Evolutionary conservation across 2,888 invertebrate species (phyloP).

Genomic region (Xiphydria camelus): DNA sequence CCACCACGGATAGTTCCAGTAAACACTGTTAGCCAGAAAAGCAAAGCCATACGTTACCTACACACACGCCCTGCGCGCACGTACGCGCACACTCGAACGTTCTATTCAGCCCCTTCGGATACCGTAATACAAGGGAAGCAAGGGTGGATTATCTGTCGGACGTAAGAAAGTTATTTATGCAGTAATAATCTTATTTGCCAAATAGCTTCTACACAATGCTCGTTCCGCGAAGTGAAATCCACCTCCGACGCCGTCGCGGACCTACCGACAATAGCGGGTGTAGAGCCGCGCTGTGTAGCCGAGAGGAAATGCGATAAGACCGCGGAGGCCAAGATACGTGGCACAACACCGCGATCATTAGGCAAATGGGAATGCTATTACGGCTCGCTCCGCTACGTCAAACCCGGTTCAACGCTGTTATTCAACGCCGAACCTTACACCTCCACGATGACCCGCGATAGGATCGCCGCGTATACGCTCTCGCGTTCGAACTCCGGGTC

Average conservation of each 20-base stretch:
- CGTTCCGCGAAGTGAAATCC: conserved; percentile 9
- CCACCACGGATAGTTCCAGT: no score
- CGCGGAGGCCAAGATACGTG: conserved; percentile 33
- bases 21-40: no score
- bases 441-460: conserved; percentile 5
- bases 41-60: no score
- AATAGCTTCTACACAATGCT: conserved; percentile 43
- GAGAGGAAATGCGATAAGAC: conserved; percentile 56
- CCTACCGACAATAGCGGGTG: conserved; percentile 3
- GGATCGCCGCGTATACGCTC: conserved; percentile 12
- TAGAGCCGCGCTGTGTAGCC: conserved; percentile 47
- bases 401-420: neutral
- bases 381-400: conserved; percentile 5
- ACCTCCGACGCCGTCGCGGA: conserved; percentile 9
- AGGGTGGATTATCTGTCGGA: conserved; percentile 19
- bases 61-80: no score
- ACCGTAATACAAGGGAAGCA: no score
- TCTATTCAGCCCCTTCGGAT: no score
- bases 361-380: conserved; percentile 49
- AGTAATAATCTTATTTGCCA: conserved; percentile 53
- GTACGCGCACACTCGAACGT: no score
- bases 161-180: conserved; percentile 51
- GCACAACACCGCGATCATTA: conserved; percentile 45
- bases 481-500: conserved; percentile 10
- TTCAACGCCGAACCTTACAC: conserved; percentile 1